A percentile compares a stretch with the other conserved stretches of the same genome.
phyloP scores from a whole-genome alignment of 1,140 invertebrate species.

The Tetragonula clypearis region DNA sequence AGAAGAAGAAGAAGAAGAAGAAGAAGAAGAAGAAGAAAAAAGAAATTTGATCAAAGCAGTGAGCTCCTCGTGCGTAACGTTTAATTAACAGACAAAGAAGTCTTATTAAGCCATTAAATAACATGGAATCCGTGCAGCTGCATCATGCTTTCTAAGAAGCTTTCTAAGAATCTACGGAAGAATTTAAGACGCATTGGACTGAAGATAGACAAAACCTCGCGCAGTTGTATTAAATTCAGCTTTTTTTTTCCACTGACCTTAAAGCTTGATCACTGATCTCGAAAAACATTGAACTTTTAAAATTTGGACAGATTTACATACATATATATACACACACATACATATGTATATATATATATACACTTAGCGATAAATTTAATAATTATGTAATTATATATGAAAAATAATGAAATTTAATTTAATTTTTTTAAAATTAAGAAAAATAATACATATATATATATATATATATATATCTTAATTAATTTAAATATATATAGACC shows the following conservation, averaged over 20 bases:
- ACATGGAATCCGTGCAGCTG: background rate
- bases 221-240: conserved; percentile 34
- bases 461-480: too few species aligned
- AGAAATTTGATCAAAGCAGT: background rate
- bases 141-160: background rate
- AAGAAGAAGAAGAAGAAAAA: background rate
- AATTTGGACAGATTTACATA: background rate
- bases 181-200: conserved; percentile 19
- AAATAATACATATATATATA: too few species aligned
- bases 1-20: too few species aligned
- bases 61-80: background rate
- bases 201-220: conserved; percentile 23
- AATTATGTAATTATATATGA: too few species aligned
- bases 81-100: background rate
- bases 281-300: conserved; percentile 44
- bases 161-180: conserved; percentile 29
- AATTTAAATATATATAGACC: background rate
- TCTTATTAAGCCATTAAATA: background rate
- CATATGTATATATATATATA: too few species aligned
- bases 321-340: too few species aligned
- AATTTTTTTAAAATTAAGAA: too few species aligned
- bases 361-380: too few species aligned
- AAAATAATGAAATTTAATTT: too few species aligned
- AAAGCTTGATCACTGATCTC: conserved; percentile 32
- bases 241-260: background rate